Evolutionary conservation across 2,888 invertebrate genomes (phyloP).

Genomic region (Drosophila colorata): DNA sequence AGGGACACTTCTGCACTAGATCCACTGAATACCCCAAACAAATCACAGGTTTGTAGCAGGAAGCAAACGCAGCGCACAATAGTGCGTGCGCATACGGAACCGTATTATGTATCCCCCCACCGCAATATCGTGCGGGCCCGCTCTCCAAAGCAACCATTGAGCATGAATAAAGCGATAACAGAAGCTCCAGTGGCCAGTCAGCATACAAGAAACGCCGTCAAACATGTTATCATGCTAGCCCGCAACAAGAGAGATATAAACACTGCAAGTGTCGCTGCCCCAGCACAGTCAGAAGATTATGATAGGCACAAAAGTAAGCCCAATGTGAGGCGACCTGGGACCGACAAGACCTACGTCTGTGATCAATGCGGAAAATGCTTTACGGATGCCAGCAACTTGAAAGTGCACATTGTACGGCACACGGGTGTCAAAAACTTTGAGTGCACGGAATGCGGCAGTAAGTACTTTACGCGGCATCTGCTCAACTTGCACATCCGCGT

Average conservation of each 20-base stretch:
- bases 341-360: slow-evolving; percentile 24
- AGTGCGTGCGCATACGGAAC: neutral
- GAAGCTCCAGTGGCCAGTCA: neutral
- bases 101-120: neutral
- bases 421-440: slow-evolving; percentile 37
- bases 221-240: neutral
- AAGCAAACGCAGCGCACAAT: slow-evolving; percentile 3
- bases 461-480: slow-evolving; percentile 36
- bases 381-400: slow-evolving; percentile 34
- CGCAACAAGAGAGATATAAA: neutral
- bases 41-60: neutral
- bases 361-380: slow-evolving; percentile 40
- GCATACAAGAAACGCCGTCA: neutral
- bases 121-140: neutral
- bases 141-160: neutral
- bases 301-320: neutral
- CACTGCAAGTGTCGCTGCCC: neutral
- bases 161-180: neutral
- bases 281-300: neutral
- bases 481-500: slow-evolving; percentile 40
- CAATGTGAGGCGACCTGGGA: too few species aligned
- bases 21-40: neutral
- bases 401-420: slow-evolving; percentile 38
- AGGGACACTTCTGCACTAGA: neutral
- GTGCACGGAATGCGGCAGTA: slow-evolving; percentile 34